Base-by-base conservation (phyloP, 2,888 invertebrate genomes). In the Parascotia fuliginaria region DNA sequence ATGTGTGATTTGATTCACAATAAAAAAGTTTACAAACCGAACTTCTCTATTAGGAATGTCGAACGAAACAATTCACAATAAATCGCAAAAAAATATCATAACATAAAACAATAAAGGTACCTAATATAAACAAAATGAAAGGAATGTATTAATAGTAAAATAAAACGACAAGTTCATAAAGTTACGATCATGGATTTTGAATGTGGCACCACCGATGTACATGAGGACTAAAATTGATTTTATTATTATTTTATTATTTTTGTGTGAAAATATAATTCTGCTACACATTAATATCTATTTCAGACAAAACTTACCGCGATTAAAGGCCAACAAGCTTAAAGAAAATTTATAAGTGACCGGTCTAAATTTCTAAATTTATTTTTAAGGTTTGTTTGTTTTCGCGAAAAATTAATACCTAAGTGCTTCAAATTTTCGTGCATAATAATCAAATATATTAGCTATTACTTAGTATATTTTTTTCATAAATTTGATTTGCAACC, bases 351-450 rank as follows among this genome's bases (percentile, higher is more conserved):
- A 2, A 24, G 29, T 0, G 12, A 38, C 41, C 12, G 4, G 24
- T 42, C 9, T 15, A 9, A 27, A 19, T 11, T 36, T 31, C 27
- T 28, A n/a, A n/a, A 39, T 42, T 29, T 42, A 40, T 22, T 45
- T 27, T 39, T 24, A 24, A 3, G 3, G 24, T 7, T 24, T 37
- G 24, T 33, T 31, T 36, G 36, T 53, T 51, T 33, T 37, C 39
- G 48, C 51, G 46, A 50, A 55, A 67, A 69, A 63, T 56, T 65
- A 65, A 49, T 51, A 45, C 55, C 46, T 69, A 69, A 54, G 75
- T 75, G 74, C 73, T 68, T 59, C 24, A 63, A 70, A 29, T 57
- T 65, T 62, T 66, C 67, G 72, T 76, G 73, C 72, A 69, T 63
- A 57, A 60, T 68, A 51, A 70, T 67, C 49, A 63, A 54, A 51